Evolutionary conservation across 2,797 vertebrate genomes (phyloP), one percentile per base, ranked within the genome.

Genomic region (Gobionotothen gibberifrons): DNA sequence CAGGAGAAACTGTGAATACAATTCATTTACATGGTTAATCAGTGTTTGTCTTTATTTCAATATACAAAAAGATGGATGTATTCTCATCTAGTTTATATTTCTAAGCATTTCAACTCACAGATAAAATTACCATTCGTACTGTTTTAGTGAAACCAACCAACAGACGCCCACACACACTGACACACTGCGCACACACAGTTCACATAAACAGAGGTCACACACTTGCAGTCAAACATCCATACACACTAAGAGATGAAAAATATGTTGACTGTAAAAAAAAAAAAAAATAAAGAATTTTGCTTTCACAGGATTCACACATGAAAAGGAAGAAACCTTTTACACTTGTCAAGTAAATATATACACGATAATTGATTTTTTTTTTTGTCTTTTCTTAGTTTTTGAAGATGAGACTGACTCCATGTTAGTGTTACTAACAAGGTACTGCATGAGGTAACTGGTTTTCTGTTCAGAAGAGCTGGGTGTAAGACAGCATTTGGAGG

Each of bases 381-480:
- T 66, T 70, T 62, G 48, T 21, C 58, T 47, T 65, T 62, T 74
- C 63, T 82, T 65, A 26, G 26, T 81, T 91, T 85, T 79, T 84
- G 76, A 91, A 92, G 84, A 90, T 87, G 90, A 91, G 80, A 90
- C 90, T 62, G 86, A 90, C 85, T 91, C 85, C 65, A 36, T 85
- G 90, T 91, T 92, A 87, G 89, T 86, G 88, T 90, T 82, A 85
- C 84, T 90, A 90, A 87, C 80, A 78, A 92, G 90, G 87, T 92
- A 90, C 87, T 91, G 92, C 89, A 90, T 97, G 96, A 98, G 97
- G 97, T 97, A 97, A 97, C 85, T 95, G 93, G 94, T 96, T 96
- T 88, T 94, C 93, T 94, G 94, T 92, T 90, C 86, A 92, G 95
- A 95, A 94, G 87, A 94, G 91, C 94, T 95, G 95, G 95, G 95